Evolutionary conservation across 2,888 invertebrate species (phyloP).

Genomic region (Liopterus haemorrhoidalis): DNA sequence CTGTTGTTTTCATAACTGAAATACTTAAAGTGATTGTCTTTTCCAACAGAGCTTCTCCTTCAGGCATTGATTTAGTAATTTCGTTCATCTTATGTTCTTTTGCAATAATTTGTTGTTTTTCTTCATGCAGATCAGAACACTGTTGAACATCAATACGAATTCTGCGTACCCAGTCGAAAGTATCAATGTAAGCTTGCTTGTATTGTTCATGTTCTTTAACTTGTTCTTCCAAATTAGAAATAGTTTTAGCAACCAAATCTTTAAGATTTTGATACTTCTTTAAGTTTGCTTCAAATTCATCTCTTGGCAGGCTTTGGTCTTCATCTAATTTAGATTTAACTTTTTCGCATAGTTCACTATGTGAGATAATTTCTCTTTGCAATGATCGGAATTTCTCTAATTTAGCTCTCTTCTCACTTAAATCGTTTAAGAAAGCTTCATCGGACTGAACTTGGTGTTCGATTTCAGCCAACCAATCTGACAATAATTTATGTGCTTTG

Average conservation of each 20-base stretch:
- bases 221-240: conserved; percentile 71
- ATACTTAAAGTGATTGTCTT: conserved; percentile 69
- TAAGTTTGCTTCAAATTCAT: conserved; percentile 65
- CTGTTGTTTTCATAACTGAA: conserved; percentile 68
- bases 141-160: conserved; percentile 77
- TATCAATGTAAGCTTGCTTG: conserved; percentile 73
- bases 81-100: conserved; percentile 70
- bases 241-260: conserved; percentile 59
- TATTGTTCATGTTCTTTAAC: conserved; percentile 84
- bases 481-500: conserved; percentile 72
- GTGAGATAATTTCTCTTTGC: conserved; percentile 74
- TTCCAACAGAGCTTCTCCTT: conserved; percentile 67
- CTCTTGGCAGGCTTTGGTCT: conserved; percentile 57
- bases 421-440: conserved; percentile 69
- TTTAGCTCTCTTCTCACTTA: conserved; percentile 85
- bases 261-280: conserved; percentile 66
- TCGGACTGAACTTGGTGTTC: conserved; percentile 75
- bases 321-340: conserved; percentile 68
- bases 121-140: conserved; percentile 82
- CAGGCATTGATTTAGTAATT: conserved; percentile 61
- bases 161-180: conserved; percentile 79
- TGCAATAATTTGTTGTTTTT: conserved; percentile 68
- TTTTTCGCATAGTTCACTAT: conserved; percentile 71
- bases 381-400: conserved; percentile 81
- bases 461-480: conserved; percentile 84